These are phyloP conservation scores for Craseonycteris thonglongyai DNA, from an alignment of 2,113 vertebrate species.

Conservation along the genomic window DNA sequence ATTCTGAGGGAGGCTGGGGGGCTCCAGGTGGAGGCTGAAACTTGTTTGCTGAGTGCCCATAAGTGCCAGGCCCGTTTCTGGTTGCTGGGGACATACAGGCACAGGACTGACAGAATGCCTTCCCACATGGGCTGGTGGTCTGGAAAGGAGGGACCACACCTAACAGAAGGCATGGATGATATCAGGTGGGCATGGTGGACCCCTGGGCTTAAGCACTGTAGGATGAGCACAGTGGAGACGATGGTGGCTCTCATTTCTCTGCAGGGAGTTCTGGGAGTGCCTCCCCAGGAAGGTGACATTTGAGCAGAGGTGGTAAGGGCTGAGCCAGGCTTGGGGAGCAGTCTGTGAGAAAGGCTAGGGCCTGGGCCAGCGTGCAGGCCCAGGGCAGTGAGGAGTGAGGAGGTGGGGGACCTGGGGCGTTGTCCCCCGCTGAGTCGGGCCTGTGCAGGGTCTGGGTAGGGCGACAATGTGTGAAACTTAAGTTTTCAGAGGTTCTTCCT, in stretches of 20 bases:
- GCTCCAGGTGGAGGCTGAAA: neutral
- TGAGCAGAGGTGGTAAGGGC: neutral
- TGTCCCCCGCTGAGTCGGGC: too few species aligned
- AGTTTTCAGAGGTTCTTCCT: neutral
- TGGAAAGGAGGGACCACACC: too few species aligned
- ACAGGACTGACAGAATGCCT: neutral
- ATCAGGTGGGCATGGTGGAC: fast-evolving
- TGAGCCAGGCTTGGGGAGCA: neutral
- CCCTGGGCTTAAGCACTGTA: fast-evolving
- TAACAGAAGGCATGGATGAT: neutral
- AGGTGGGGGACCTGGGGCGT: neutral
- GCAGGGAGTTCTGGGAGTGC: neutral
- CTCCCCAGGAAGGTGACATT: neutral
- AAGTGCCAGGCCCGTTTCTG: neutral
- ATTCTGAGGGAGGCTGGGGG: neutral
- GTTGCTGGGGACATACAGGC: neutral
- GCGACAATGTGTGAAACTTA: neutral
- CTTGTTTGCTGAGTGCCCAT: neutral
- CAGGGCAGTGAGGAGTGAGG: neutral
- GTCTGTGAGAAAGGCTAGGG: neutral
- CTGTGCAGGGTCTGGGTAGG: neutral
- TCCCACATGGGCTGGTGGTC: fast-evolving
- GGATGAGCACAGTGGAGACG: neutral
- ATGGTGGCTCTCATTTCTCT: neutral
- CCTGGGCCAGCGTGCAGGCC: neutral